phyloP scores from a whole-genome alignment of 2,888 invertebrate genomes.

The Drosophila quinaria region DNA sequence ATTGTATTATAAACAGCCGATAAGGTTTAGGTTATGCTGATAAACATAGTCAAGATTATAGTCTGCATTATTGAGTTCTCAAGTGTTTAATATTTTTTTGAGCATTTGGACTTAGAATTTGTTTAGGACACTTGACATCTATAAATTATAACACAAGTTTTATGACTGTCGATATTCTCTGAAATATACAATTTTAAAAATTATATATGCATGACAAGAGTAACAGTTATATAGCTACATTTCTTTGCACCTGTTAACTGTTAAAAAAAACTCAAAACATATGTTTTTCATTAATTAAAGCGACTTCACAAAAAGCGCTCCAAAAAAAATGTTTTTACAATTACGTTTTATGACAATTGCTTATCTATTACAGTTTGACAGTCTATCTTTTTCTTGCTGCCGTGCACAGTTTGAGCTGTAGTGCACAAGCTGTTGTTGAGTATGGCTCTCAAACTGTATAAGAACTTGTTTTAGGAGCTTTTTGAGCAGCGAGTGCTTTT shows the following conservation, averaged over 20 bases:
- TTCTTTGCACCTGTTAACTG: slow-evolving; percentile 1
- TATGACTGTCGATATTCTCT: not conserved
- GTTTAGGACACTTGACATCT: not conserved
- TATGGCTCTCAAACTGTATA: slow-evolving; percentile 10
- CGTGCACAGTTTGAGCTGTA: slow-evolving; percentile 13
- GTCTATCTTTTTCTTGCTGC: not conserved
- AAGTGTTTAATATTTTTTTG: slow-evolving; percentile 1
- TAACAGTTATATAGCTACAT: not conserved
- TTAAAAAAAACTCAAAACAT: not conserved
- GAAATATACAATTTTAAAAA: not conserved
- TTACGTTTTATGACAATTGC: slow-evolving; percentile 4
- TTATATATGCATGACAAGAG: not conserved
- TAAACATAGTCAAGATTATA: slow-evolving; percentile 24
- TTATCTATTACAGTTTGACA: slow-evolving; percentile 16
- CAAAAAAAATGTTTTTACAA: not conserved
- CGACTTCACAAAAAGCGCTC: not conserved
- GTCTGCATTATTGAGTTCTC: slow-evolving; percentile 1
- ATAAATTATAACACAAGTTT: not conserved
- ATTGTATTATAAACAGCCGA: slow-evolving; percentile 14
- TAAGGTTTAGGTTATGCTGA: slow-evolving; percentile 17
- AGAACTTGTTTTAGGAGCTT: slow-evolving; percentile 49
- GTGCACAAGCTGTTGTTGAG: not conserved
- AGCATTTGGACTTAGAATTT: slow-evolving; percentile 1
- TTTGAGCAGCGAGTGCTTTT: slow-evolving; percentile 5
- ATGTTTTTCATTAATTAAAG: not conserved